Evolutionary conservation across 2,113 vertebrate species (phyloP).

Genomic region (Gasterosteus aculeatus): DNA sequence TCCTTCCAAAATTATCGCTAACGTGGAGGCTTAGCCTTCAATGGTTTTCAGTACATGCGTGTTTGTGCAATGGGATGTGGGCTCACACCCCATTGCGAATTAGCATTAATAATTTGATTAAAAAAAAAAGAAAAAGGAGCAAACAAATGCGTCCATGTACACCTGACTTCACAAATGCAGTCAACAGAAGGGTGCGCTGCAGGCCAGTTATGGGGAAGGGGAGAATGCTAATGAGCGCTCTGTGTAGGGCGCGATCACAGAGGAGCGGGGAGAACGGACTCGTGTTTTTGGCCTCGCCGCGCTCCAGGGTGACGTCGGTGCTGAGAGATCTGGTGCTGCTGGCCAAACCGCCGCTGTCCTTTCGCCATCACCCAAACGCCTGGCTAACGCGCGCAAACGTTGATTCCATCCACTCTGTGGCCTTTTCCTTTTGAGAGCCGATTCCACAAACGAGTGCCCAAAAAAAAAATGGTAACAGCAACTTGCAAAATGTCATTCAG

Average conservation of each 20-base stretch:
- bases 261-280: slow-evolving; percentile 26
- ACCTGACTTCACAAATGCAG: slow-evolving; percentile 59
- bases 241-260: slow-evolving; percentile 31
- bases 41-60: not conserved
- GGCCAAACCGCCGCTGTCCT: not conserved
- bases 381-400: slow-evolving; percentile 26
- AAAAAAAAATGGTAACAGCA: not conserved
- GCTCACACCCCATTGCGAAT: slow-evolving; percentile 55
- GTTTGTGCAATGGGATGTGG: slow-evolving; percentile 7
- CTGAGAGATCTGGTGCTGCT: slow-evolving; percentile 39
- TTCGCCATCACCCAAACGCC: slow-evolving; percentile 24
- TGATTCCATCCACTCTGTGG: slow-evolving; percentile 28
- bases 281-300: slow-evolving; percentile 24
- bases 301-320: slow-evolving; percentile 22
- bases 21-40: slow-evolving; percentile 17
- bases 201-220: slow-evolving; percentile 39
- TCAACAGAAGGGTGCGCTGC: slow-evolving; percentile 64
- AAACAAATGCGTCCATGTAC: slow-evolving; percentile 64
- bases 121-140: slow-evolving; percentile 64
- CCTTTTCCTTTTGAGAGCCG: slow-evolving; percentile 17
- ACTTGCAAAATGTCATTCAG: slow-evolving; percentile 44
- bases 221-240: slow-evolving; percentile 49
- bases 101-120: slow-evolving; percentile 64
- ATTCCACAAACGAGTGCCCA: slow-evolving; percentile 32
- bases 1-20: slow-evolving; percentile 36